Percentiles rank a stretch among this genome's conserved stretches.
Evolutionary conservation across 2,113 vertebrate species (phyloP).

Genomic region (Tragelaphus imberbis): DNA sequence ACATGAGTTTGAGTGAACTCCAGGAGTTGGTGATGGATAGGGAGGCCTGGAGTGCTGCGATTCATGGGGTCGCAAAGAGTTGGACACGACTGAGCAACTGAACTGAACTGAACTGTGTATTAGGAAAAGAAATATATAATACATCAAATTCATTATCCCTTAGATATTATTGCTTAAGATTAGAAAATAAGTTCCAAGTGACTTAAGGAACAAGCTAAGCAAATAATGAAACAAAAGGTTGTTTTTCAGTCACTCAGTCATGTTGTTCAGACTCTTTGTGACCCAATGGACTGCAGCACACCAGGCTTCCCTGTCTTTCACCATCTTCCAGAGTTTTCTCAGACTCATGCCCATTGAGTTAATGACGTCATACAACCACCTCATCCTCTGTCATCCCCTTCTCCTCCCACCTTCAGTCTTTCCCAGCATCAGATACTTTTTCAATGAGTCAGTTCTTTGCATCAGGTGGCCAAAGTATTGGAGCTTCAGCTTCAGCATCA

Average conservation of each 20-base stretch:
- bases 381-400: not conserved
- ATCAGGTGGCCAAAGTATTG: not conserved
- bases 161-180: not conserved
- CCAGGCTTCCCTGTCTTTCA: not conserved
- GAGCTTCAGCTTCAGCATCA: not conserved
- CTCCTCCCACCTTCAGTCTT: not conserved
- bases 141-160: not conserved
- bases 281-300: not conserved
- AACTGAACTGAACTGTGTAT: not conserved
- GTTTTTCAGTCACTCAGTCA: not conserved
- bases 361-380: not conserved
- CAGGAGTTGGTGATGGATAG: too few species aligned
- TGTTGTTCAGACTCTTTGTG: not conserved
- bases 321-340: not conserved
- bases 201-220: not conserved
- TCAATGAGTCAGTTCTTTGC: not conserved
- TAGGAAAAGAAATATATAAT: not conserved
- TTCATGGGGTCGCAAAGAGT: too few species aligned
- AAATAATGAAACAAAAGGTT: not conserved
- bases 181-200: not conserved
- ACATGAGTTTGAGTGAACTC: too few species aligned
- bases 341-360: not conserved
- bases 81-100: fast-evolving
- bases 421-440: not conserved
- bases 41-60: fast-evolving